These are phyloP conservation scores for Heliconius cydno DNA, from an alignment of 2,888 invertebrate species.

Conservation along the genomic window DNA sequence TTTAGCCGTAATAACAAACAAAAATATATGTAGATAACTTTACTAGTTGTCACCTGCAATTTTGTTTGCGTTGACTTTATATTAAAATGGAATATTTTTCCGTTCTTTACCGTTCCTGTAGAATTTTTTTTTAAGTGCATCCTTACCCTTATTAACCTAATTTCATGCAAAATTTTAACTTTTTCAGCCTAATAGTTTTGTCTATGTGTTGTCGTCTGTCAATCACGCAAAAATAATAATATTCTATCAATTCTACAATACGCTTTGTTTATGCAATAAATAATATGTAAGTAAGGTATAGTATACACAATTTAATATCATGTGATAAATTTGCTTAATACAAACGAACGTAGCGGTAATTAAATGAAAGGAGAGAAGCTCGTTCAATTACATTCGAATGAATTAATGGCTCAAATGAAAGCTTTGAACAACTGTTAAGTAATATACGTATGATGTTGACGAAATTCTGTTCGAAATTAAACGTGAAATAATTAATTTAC, in stretches of 20 bases:
- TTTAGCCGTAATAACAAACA: not conserved
- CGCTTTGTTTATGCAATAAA: not conserved
- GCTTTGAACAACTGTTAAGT: slow-evolving; percentile 48
- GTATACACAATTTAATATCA: not conserved
- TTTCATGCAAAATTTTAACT: no score
- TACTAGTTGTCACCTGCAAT: not conserved
- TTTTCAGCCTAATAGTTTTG: no score
- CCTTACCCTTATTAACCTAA: no score
- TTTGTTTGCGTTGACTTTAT: no score
- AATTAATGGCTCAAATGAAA: slow-evolving; percentile 52
- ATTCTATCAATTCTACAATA: not conserved
- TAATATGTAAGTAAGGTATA: not conserved
- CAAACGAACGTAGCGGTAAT: slow-evolving; percentile 57
- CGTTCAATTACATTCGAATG: slow-evolving; percentile 57
- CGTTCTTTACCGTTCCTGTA: no score
- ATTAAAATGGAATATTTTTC: no score
- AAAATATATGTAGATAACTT: not conserved
- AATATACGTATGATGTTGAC: slow-evolving; percentile 22
- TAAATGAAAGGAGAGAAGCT: slow-evolving; percentile 61
- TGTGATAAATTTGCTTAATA: not conserved
- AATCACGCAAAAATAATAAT: not conserved
- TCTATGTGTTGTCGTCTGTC: no score
- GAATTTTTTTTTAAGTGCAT: no score
- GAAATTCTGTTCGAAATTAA: slow-evolving; percentile 8
- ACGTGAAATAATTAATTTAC: not conserved